These are phyloP conservation scores for Micrastur ruficollis DNA, from an alignment of 2,797 vertebrate genomes.

Conservation along the genomic window DNA sequence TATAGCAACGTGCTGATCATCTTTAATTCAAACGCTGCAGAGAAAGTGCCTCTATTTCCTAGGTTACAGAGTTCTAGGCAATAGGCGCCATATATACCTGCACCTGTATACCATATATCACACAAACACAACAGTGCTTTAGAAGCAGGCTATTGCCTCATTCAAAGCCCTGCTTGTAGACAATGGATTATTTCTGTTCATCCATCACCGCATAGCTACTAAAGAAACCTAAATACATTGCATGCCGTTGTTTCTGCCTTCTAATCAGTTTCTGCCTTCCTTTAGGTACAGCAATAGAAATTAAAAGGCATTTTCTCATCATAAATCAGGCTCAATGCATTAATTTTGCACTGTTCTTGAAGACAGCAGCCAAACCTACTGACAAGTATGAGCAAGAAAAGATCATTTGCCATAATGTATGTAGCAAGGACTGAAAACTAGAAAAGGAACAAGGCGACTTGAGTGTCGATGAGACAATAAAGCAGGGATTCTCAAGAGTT, in stretches of 20 bases:
- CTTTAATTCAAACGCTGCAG: neutral
- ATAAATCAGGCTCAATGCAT: neutral
- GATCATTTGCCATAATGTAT: neutral
- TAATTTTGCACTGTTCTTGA: neutral
- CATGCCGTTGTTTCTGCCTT: neutral
- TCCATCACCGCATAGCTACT: neutral
- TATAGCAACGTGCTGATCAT: neutral
- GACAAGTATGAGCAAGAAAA: neutral
- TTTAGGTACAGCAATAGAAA: neutral
- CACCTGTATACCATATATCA: neutral
- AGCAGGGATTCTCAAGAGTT: constrained; percentile 12
- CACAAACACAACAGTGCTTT: neutral
- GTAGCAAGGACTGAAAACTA: neutral
- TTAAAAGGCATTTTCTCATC: neutral
- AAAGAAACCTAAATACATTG: neutral
- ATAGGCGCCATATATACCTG: neutral
- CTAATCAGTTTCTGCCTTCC: neutral
- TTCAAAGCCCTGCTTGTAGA: neutral
- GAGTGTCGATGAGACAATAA: neutral
- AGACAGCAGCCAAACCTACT: neutral
- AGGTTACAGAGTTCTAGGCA: neutral
- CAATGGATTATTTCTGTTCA: neutral
- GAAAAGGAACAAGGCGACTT: neutral
- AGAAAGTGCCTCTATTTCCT: neutral
- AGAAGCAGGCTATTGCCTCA: neutral